Conservation (phyloP, 1,140 invertebrate species). For the Hestina assimilis region DNA sequence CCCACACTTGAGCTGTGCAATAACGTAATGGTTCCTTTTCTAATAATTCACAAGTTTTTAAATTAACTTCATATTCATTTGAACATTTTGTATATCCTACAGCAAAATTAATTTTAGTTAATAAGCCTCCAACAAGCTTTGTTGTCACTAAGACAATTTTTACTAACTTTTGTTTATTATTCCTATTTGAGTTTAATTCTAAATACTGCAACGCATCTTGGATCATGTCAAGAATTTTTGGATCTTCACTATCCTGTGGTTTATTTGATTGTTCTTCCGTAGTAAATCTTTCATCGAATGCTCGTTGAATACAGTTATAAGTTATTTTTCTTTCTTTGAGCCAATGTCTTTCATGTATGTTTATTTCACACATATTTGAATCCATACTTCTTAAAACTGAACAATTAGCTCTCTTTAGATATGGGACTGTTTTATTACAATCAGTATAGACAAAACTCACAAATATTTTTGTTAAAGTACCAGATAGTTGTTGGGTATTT, state of each 20-base stretch:
- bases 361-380: conserved; percentile 47
- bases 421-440: conserved; percentile 41
- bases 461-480: conserved; percentile 44
- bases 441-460: conserved; percentile 41
- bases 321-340: conserved; percentile 40
- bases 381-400: conserved; percentile 34
- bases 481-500: conserved; percentile 38
- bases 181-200: conserved; percentile 46
- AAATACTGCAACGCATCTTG: conserved; percentile 46
- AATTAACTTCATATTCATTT: conserved; percentile 29
- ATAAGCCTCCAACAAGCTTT: conserved; percentile 42
- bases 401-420: conserved; percentile 40
- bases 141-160: conserved; percentile 44
- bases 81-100: conserved; percentile 75
- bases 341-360: conserved; percentile 42
- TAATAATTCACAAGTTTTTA: conserved; percentile 40
- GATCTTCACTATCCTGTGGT: conserved; percentile 32
- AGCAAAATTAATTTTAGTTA: conserved; percentile 73
- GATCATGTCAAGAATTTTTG: conserved; percentile 40
- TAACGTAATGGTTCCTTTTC: conserved; percentile 45
- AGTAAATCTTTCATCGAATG: conserved; percentile 37
- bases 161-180: conserved; percentile 51
- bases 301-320: conserved; percentile 39
- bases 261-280: conserved; percentile 10
- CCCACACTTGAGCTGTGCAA: conserved; percentile 80